Base-by-base conservation (phyloP, 2,113 vertebrate species). In the Mesitornis unicolor region DNA sequence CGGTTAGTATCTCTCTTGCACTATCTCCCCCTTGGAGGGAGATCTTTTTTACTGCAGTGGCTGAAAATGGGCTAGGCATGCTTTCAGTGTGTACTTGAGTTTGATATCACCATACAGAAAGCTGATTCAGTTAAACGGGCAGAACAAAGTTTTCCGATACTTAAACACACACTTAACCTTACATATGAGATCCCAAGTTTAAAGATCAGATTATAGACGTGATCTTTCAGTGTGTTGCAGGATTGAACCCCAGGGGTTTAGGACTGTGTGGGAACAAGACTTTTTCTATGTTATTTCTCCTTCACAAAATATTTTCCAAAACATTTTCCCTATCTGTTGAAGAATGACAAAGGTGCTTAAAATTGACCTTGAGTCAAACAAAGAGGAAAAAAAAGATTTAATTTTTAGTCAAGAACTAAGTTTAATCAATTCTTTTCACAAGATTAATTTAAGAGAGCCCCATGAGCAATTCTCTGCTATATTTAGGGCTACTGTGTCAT, bases 361-460 rank as follows among this genome's bases (percentile, higher is more conserved):
- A 96, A 86, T 61, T 95, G 90, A 82, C 83, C 93, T 93, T 94
- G 90, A 73, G 59, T 86, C 73, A 96, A 95, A 88, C 17, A 94
- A 77, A 90, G 70, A 84, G 11, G 29, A 51, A 90, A 90, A 65
- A n/a, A 56, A 77, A 77, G 8, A 94, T 71, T 88, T 84, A 82
- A 90, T 78, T 94, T 95, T 95, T 76, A 97, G 79, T 89, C 60
- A 95, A 92, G 88, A 95, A 71, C 51, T 87, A 94, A 79, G 54
- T 93, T 94, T 91, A 96, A 95, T 95, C 86, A 93, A 88, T 79
- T 94, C 25, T 87, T 93, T 92, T 91, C 71, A 91, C 71, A 69
- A 68, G 76, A 92, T 93, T 92, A 95, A 91, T 82, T 89, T 96
- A 77, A 79, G 53, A 60, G 24, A 71, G 69, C 93, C 91, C 89